A percentile compares a stretch with the other conserved stretches of the same genome.
Conservation (phyloP, 1,140 invertebrate genomes). For the Caenorhabditis latens region DNA sequence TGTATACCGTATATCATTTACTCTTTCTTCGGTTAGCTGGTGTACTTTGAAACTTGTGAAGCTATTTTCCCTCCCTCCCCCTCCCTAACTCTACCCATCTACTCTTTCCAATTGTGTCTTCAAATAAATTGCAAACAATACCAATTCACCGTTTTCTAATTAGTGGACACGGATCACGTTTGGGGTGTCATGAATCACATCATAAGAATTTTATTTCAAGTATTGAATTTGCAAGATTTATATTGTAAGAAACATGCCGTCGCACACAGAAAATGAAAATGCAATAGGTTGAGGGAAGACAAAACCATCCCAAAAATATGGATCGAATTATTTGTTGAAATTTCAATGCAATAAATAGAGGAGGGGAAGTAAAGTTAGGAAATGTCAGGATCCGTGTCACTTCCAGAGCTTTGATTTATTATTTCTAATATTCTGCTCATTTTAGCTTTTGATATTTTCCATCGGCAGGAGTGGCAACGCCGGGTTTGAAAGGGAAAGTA, state of each 20-base stretch:
- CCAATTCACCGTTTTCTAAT: neutral
- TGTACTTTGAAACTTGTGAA: conserved; percentile 50
- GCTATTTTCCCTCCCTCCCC: conserved; percentile 6
- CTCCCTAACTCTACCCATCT: conserved; percentile 7
- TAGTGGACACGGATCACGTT: too few relatives aligned
- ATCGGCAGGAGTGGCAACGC: too few relatives aligned
- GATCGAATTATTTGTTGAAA: neutral
- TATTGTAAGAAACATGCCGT: too few relatives aligned
- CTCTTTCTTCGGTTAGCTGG: conserved; percentile 50
- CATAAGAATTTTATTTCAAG: neutral
- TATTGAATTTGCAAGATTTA: too few relatives aligned
- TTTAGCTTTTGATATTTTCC: too few relatives aligned
- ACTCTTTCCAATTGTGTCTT: conserved; percentile 39
- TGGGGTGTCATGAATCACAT: too few relatives aligned
- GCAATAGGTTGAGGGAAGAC: neutral
- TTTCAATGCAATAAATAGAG: neutral
- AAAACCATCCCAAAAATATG: neutral
- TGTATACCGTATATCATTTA: neutral
- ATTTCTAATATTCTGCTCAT: too few relatives aligned
- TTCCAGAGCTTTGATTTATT: too few relatives aligned
- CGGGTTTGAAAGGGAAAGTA: too few relatives aligned
- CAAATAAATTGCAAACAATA: conserved; percentile 47
- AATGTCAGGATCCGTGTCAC: too few relatives aligned
- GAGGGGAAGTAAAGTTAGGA: too few relatives aligned
- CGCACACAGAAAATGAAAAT: too few relatives aligned